Evolutionary conservation across 53 echinoderm and acorn worm species (phyloP).

Genomic region (Actinopyga echinites): DNA sequence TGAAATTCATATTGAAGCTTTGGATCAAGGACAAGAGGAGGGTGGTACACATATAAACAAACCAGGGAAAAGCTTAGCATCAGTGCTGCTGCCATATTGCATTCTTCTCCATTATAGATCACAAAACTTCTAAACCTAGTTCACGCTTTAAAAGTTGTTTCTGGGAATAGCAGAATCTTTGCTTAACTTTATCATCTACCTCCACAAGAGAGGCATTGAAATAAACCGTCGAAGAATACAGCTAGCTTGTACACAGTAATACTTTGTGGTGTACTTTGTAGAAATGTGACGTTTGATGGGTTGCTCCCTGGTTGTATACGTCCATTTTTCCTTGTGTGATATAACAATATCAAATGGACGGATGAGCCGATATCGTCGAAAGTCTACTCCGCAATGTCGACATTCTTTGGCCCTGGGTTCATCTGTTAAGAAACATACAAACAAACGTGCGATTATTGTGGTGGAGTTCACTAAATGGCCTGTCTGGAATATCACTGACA

Average conservation of each 20-base stretch:
- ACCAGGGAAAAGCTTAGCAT: no score
- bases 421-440: neutral
- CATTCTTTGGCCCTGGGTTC: conserved; percentile 4
- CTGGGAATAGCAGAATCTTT: neutral
- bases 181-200: neutral
- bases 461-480: conserved; percentile 5
- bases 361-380: neutral
- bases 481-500: neutral
- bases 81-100: no score
- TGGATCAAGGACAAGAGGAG: no score
- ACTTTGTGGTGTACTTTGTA: neutral
- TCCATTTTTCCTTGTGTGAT: neutral
- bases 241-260: neutral
- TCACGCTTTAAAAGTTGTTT: neutral
- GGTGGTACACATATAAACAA: no score
- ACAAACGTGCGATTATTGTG: conserved; percentile 9
- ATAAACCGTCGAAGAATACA: neutral
- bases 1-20: no score
- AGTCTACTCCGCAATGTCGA: neutral
- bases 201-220: neutral
- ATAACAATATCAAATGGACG: neutral
- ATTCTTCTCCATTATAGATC: no score
- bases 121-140: neutral
- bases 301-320: neutral
- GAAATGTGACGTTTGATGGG: neutral